Conservation (phyloP, 2,888 invertebrate genomes). For the Drosophila eohydei region DNA sequence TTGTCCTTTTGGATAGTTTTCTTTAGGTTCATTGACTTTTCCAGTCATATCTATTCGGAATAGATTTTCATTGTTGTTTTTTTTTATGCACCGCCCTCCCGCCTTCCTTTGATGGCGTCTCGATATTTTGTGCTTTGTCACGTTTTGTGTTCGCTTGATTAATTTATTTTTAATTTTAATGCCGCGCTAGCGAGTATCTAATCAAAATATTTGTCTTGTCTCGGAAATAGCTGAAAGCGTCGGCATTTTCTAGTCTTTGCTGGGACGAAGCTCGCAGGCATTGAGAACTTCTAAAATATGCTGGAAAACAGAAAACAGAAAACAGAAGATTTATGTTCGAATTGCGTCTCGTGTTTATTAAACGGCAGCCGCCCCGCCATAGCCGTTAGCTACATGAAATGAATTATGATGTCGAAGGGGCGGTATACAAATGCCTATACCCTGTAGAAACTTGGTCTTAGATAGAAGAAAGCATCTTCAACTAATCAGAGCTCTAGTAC, state of each 20-base stretch:
- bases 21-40: conserved; percentile 49
- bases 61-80: conserved; percentile 31
- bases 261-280: conserved; percentile 1
- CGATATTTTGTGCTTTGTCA: conserved; percentile 31
- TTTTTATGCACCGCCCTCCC: conserved; percentile 30
- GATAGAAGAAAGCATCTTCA: neutral
- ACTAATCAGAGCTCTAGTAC: neutral
- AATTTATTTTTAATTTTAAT: conserved; percentile 67
- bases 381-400: conserved; percentile 4
- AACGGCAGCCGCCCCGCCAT: neutral
- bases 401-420: conserved; percentile 7
- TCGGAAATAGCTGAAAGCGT: conserved; percentile 59
- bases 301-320: conserved; percentile 21
- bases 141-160: conserved; percentile 55
- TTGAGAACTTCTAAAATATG: conserved; percentile 28
- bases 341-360: conserved; percentile 38
- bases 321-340: conserved; percentile 64
- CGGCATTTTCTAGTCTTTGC: conserved; percentile 28
- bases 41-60: conserved; percentile 37
- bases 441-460: conserved; percentile 4
- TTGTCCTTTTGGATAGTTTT: conserved; percentile 53
- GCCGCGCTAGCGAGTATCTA: conserved; percentile 42
- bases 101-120: conserved; percentile 1
- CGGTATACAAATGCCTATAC: conserved; percentile 1
- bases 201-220: conserved; percentile 65